Percentiles rank a stretch among this genome's conserved stretches.
These are phyloP conservation scores for Rhinoraja longicauda DNA, from an alignment of 2,797 vertebrate species.

Conservation along the genomic window DNA sequence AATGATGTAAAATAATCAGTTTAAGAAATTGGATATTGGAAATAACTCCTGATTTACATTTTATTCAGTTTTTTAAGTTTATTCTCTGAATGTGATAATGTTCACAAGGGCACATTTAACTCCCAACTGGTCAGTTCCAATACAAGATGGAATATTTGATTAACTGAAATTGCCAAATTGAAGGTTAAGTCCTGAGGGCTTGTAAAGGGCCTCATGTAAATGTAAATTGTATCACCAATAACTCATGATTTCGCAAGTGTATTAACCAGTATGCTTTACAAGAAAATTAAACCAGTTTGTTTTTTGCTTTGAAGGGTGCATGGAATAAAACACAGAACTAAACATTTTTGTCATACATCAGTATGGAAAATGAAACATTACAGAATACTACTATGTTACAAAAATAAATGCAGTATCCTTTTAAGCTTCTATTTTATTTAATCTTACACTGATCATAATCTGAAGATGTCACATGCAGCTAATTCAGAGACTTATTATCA, in stretches of 20 bases:
- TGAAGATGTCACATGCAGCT: neutral
- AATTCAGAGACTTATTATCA: too few species aligned
- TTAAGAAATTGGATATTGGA: neutral
- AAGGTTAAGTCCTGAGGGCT: too few species aligned
- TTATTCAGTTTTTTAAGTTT: neutral
- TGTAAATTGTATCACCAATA: neutral
- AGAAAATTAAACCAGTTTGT: neutral
- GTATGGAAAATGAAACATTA: neutral
- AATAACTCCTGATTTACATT: too few species aligned
- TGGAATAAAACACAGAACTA: neutral
- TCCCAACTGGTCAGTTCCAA: too few species aligned
- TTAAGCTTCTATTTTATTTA: conserved; percentile 1
- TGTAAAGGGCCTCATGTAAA: too few species aligned
- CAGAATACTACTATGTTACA: neutral
- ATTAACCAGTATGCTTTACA: neutral
- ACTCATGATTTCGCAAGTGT: neutral
- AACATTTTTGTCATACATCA: neutral
- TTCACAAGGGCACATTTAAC: neutral
- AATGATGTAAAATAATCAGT: neutral
- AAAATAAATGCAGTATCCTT: neutral
- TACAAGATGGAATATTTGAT: too few species aligned
- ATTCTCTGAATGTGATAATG: neutral
- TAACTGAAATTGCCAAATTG: too few species aligned
- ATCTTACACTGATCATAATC: neutral
- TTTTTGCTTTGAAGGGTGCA: neutral